phyloP scores from a whole-genome alignment of 53 echinoderm and acorn worm genomes.

The Astropecten irregularis region DNA sequence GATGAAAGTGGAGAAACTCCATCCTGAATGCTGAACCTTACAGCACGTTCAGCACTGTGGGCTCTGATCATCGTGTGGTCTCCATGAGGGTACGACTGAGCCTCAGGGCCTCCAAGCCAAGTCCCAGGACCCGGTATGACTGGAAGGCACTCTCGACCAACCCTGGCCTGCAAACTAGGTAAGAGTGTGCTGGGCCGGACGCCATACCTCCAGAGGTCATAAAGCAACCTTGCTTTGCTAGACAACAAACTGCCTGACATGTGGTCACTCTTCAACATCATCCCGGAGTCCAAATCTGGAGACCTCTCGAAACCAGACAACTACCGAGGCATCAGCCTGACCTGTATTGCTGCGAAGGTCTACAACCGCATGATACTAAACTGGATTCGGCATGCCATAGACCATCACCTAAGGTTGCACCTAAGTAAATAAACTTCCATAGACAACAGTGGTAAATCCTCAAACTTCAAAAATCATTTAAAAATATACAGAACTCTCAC shows the following conservation, averaged over 20 bases:
- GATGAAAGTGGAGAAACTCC: conserved; percentile 53
- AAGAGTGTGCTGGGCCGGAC: no score
- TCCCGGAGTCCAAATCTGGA: conserved; percentile 30
- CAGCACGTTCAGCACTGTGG: background rate
- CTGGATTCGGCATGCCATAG: background rate
- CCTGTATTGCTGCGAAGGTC: no score
- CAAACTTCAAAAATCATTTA: no score
- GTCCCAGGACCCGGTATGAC: background rate
- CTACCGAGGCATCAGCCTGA: conserved; percentile 43
- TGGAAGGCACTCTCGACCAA: conserved; percentile 31
- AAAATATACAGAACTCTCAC: no score
- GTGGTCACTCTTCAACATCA: conserved; percentile 54
- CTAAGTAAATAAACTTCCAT: no score
- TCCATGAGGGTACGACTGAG: no score
- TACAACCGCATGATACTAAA: conserved; percentile 39
- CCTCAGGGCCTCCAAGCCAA: background rate
- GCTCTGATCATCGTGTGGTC: conserved; percentile 21
- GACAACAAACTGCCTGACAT: background rate
- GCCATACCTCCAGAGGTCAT: no score
- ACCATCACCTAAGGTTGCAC: background rate
- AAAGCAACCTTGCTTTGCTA: conserved; percentile 27
- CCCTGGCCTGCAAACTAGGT: conserved; percentile 18
- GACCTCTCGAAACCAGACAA: conserved; percentile 41
- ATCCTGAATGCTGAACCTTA: conserved; percentile 42
- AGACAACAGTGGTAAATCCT: no score